These are phyloP conservation scores for Ascaphus truei DNA, from an alignment of 2,113 vertebrate genomes.

Conservation along the genomic window DNA sequence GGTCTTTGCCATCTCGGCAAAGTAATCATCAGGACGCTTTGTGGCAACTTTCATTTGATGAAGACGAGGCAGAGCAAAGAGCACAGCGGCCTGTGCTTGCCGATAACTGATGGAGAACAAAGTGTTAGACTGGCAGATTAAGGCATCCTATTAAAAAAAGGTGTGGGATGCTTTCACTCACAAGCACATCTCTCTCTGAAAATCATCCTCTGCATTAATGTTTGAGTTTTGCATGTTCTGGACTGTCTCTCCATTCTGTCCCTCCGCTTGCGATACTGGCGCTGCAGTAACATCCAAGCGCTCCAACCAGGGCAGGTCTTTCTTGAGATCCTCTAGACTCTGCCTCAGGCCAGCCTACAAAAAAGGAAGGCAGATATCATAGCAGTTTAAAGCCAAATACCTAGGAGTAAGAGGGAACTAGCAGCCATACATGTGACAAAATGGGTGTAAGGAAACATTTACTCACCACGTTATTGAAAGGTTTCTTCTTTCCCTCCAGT, in stretches of 20 bases:
- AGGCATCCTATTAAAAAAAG: too few relatives aligned
- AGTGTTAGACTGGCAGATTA: neutral
- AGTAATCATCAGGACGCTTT: conserved; percentile 89
- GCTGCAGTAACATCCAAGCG: conserved; percentile 79
- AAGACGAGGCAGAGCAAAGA: conserved; percentile 77
- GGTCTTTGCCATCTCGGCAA: conserved; percentile 96
- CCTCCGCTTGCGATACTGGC: conserved; percentile 38
- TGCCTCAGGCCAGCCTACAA: conserved; percentile 77
- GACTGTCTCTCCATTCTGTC: conserved; percentile 35
- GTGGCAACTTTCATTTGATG: conserved; percentile 72
- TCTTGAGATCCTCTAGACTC: conserved; percentile 75
- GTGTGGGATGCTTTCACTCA: conserved; percentile 59
- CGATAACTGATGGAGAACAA: conserved; percentile 68
- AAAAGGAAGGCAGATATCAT: neutral
- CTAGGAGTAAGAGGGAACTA: too few relatives aligned
- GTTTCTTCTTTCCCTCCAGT: conserved; percentile 66
- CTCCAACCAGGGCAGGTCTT: conserved; percentile 83
- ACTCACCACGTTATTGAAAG: conserved; percentile 78
- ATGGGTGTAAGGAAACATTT: too few relatives aligned
- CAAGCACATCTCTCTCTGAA: conserved; percentile 95
- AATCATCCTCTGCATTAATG: conserved; percentile 82
- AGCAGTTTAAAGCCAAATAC: too few relatives aligned
- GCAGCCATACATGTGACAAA: too few relatives aligned
- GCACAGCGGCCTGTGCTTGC: conserved; percentile 86
- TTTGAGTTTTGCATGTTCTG: conserved; percentile 8